These are phyloP conservation scores for Pinna nobilis DNA, from an alignment of 1,140 invertebrate species.

Conservation along the genomic window DNA sequence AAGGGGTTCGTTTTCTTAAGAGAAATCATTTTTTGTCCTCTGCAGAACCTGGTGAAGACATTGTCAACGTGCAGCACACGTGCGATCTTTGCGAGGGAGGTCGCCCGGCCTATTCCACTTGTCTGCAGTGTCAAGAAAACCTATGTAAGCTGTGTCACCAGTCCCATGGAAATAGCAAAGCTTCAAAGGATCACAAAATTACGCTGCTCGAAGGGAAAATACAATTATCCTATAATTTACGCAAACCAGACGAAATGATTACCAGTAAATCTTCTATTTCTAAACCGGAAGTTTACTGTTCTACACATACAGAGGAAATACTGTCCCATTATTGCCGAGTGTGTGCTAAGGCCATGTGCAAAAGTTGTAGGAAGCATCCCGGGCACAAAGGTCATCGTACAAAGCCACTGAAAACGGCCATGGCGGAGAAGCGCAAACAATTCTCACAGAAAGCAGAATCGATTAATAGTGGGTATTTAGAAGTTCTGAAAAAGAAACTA, in stretches of 20 bases:
- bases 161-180: constrained; percentile 26
- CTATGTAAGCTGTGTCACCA: constrained; percentile 24
- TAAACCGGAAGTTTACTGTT: not conserved
- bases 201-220: not conserved
- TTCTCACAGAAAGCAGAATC: not conserved
- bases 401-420: constrained; percentile 7
- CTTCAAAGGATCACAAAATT: constrained; percentile 27
- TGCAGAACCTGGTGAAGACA: not conserved
- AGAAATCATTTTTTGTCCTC: not conserved
- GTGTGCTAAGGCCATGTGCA: constrained; percentile 31
- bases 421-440: constrained; percentile 5
- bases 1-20: not conserved
- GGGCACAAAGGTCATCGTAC: constrained; percentile 39
- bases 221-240: constrained; percentile 4
- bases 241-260: not conserved
- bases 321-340: constrained; percentile 31
- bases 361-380: constrained; percentile 13
- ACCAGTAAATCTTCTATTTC: not conserved
- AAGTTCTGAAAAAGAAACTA: constrained; percentile 9
- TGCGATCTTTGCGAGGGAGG: constrained; percentile 30
- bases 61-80: not conserved
- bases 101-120: constrained; percentile 12
- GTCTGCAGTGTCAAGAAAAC: constrained; percentile 17
- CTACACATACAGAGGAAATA: constrained; percentile 4
- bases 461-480: constrained; percentile 2